These are phyloP conservation scores for Micrasema minimum DNA, from an alignment of 1,140 invertebrate genomes.

Conservation along the genomic window DNA sequence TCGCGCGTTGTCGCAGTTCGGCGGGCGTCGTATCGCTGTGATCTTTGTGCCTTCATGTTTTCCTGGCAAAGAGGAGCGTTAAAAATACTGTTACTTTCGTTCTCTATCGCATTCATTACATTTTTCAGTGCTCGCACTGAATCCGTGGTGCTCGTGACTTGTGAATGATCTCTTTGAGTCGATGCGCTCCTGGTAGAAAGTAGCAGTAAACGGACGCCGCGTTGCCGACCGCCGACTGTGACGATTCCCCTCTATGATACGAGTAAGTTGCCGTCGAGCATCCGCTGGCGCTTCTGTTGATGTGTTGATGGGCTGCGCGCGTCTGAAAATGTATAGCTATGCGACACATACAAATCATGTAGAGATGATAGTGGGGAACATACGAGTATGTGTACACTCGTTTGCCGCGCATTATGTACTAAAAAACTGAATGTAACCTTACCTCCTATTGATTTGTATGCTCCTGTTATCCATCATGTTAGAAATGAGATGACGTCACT, in stretches of 20 bases:
- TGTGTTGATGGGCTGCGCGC: slow-evolving; percentile 14
- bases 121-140: background rate
- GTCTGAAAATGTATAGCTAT: slow-evolving; percentile 1
- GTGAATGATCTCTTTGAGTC: background rate
- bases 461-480: slow-evolving; percentile 50
- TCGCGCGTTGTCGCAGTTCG: too few relatives aligned
- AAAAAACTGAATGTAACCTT: background rate
- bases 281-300: slow-evolving; percentile 17
- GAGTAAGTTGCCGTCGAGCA: slow-evolving; percentile 15
- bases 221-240: slow-evolving; percentile 35
- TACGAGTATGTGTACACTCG: slow-evolving; percentile 11
- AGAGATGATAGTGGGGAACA: slow-evolving; percentile 20
- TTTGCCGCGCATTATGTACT: background rate
- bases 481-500: slow-evolving; percentile 45
- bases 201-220: slow-evolving; percentile 40
- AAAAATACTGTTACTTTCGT: slow-evolving; percentile 38
- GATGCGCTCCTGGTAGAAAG: slow-evolving; percentile 34
- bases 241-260: background rate
- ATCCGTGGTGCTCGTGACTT: background rate
- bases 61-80: slow-evolving; percentile 24
- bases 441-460: slow-evolving; percentile 43
- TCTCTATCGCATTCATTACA: slow-evolving; percentile 13
- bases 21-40: too few relatives aligned
- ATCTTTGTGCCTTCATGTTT: background rate
- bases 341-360: too few relatives aligned